Evolutionary conservation across 1,140 invertebrate genomes (phyloP), one percentile per base, ranked within the genome.

Genomic region (Sarcophaga peregrina): DNA sequence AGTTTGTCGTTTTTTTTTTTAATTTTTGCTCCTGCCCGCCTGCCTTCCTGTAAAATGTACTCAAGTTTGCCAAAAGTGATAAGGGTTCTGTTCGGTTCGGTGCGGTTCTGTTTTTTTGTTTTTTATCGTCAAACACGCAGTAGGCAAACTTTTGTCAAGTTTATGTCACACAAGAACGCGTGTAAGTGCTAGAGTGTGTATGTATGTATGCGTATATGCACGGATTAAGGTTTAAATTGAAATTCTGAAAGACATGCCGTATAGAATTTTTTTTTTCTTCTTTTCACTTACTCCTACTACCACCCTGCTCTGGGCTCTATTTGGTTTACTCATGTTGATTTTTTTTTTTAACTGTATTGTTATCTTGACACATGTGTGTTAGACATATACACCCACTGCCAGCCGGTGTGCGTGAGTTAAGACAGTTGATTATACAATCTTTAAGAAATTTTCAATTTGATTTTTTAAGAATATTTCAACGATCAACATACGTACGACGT

Each of bases 1-100:
- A 54, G 9, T 10, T 54, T 54, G 1, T 15, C 20, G 58, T 62
- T 11, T 15, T 46, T 76, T 74, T 74, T 76, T 76, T 76, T 7
- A 7, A 15, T n/a, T 47, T 48, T n/a, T 46, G 37, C 72, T 47
- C 6, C 17, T 15, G 9, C 52, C 9, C 11, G 15, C 58, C 58
- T 62, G 15, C 25, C 25, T 37, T 37, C 25, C 25, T 37, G 25
- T n/a, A 17, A 6, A 75, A 75, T 47, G n/a, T 76, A 76, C 46
- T 68, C 62, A 68, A 68, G 62, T 68, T 68, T 76, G 74, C 74
- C 47, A 76, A 76, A 76, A 48, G 48, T 76, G 74, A 76, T 76
- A 76, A 76, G 74, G 74, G 74, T 76, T 74, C 20, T 15, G 2
- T 54, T 13, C 37, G 75, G 25, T 76, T 74, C 20, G 1, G 2